Base-by-base conservation (phyloP, 37 sponge, comb jelly and placozoan genomes). In the Crambe crambe region DNA sequence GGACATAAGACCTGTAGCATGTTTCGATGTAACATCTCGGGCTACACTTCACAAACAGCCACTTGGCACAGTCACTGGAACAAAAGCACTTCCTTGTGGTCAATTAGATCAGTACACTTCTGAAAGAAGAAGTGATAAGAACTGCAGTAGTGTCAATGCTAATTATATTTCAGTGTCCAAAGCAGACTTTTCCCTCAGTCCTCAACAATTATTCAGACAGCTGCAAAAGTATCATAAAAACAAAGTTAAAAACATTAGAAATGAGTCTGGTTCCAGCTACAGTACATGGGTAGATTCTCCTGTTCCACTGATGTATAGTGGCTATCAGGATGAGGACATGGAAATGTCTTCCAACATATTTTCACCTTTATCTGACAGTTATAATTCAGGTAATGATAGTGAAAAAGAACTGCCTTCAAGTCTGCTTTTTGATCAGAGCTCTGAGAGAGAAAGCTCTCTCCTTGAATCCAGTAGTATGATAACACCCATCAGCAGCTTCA, bases 161-260 rank as follows among this genome's bases (percentile, higher is more conserved):
- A 12, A 47, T 47, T 47, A 6, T 12, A 47, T 6, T 12, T 47
- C 51, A 15, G 6, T 47, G 10, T 47, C 51, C 6, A 47, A 12
- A 15, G 32, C 23, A 26, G 76, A 76, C 12, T 76, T 60, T 34
- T 60, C 42, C 42, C 60, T 76, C 9, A 76, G 76, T 60, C 76
- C 76, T 39, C 6, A 37, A 34, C 76, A 76, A 41, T 37, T 76
- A 4, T 17, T 56, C 34, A 30, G 42, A 8, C 76, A 60, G 15
- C 12, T 76, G 18, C 21, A 37, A 5, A 76, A 35, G 38, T 18
- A 34, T 60, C 59, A 37, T n/a, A 20, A n/a, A 9, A n/a, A n/a
- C n/a, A 58, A 76, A 12, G 40, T 42, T 12, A 42, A 42, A 3
- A 8, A 27, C 15, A 62, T 23, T 62, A 8, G 4, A 8, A 27